Percentiles rank a stretch among this genome's conserved stretches.
phyloP scores from a whole-genome alignment of 2,113 vertebrate species.

The Platichthys flesus region DNA sequence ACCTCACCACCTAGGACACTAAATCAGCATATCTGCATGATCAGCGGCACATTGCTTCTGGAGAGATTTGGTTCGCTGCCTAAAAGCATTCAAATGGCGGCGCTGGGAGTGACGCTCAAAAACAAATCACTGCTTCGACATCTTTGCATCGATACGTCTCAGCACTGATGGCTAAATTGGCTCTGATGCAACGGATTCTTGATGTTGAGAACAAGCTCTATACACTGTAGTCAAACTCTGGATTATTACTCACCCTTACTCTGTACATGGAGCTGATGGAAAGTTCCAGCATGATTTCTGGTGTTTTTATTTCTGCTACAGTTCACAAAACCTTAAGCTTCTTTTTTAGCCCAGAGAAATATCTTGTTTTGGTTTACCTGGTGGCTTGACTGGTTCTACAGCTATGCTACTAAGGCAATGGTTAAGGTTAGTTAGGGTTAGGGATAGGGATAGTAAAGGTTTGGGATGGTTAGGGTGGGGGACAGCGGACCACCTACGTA shows the following conservation, averaged over 20 bases:
- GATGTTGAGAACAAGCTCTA: slow-evolving; percentile 13
- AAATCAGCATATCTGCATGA: slow-evolving; percentile 66
- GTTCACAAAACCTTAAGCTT: no score
- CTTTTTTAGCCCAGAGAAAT: no score
- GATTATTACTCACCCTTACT: background rate
- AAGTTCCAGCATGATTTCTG: slow-evolving; percentile 47
- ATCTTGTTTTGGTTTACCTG: no score
- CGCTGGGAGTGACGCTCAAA: slow-evolving; percentile 11
- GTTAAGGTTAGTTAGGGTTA: no score
- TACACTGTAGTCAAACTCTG: slow-evolving; percentile 33
- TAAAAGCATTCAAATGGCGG: no score
- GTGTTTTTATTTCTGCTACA: slow-evolving; percentile 5
- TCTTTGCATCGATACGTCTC: slow-evolving; percentile 22
- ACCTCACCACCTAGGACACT: slow-evolving; percentile 58
- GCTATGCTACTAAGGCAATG: no score
- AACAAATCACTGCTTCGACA: slow-evolving; percentile 47
- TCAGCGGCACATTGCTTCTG: slow-evolving; percentile 40
- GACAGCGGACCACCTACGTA: no score
- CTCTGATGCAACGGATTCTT: slow-evolving; percentile 27
- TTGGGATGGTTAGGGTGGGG: no score
- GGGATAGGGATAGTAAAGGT: no score
- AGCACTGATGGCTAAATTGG: slow-evolving; percentile 36
- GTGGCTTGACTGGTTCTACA: no score
- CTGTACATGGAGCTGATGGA: slow-evolving; percentile 19
- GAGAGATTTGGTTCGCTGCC: background rate